phyloP scores from a whole-genome alignment of 2,888 invertebrate genomes.

The Osedax fenrisi region DNA sequence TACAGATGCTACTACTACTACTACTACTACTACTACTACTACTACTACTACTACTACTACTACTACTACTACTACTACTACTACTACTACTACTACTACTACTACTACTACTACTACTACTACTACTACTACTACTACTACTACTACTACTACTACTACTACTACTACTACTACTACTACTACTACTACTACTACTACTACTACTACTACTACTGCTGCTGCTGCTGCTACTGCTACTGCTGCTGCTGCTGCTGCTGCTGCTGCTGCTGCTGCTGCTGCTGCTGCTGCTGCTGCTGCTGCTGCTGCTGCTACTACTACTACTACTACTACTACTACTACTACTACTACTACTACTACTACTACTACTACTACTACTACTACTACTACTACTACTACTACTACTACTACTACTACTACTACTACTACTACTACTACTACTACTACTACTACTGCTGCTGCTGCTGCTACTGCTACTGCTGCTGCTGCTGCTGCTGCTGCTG shows the following conservation, averaged over 20 bases:
- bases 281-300: neutral
- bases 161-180: constrained; percentile 10
- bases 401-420: constrained; percentile 7
- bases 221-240: neutral
- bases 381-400: constrained; percentile 7
- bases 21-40: constrained; percentile 10
- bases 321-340: constrained; percentile 4
- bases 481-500: neutral
- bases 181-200: constrained; percentile 4
- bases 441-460: neutral
- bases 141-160: constrained; percentile 4
- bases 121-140: constrained; percentile 10
- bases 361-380: constrained; percentile 10
- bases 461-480: neutral
- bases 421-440: constrained; percentile 9
- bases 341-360: constrained; percentile 6
- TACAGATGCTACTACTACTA: neutral
- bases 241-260: neutral
- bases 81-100: constrained; percentile 10
- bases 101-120: constrained; percentile 10
- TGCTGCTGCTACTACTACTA: neutral
- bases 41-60: constrained; percentile 10
- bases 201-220: constrained; percentile 6
- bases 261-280: neutral
- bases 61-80: constrained; percentile 4